Percentiles rank a stretch among this genome's conserved stretches.
phyloP scores from a whole-genome alignment of 1,140 invertebrate genomes.

The Bombus superbus region DNA sequence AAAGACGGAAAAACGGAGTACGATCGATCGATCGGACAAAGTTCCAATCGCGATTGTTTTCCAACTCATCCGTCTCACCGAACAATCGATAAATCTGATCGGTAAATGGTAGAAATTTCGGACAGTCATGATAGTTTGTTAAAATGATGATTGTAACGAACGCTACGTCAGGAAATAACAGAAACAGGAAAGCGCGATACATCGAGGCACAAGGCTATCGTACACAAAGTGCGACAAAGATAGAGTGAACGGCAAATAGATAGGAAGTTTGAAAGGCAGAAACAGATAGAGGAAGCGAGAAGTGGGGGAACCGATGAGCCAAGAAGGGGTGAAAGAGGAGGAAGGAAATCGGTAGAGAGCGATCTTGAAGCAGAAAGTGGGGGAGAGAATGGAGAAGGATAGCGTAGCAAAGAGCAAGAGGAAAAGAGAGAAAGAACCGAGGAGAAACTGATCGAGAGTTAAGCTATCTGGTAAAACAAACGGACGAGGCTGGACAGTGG shows the following conservation, averaged over 20 bases:
- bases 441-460: slow-evolving; percentile 64
- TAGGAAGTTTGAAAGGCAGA: slow-evolving; percentile 37
- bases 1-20: too few relatives aligned
- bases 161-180: slow-evolving; percentile 5
- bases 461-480: slow-evolving; percentile 74
- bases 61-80: background rate
- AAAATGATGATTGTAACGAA: background rate
- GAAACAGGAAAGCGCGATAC: slow-evolving; percentile 26
- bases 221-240: slow-evolving; percentile 20
- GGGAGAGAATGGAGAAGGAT: background rate
- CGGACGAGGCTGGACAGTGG: slow-evolving; percentile 55
- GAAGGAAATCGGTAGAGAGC: slow-evolving; percentile 13
- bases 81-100: background rate
- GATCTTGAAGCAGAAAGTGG: background rate
- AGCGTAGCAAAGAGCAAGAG: slow-evolving; percentile 23
- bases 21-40: too few relatives aligned
- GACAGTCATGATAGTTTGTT: background rate
- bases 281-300: slow-evolving; percentile 35
- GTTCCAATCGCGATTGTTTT: too few relatives aligned
- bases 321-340: background rate
- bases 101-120: background rate
- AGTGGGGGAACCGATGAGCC: background rate
- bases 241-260: slow-evolving; percentile 10
- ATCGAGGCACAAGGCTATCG: background rate
- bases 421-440: background rate